Percentiles rank a stretch among this genome's conserved stretches.
Evolutionary conservation across 2,888 invertebrate genomes (phyloP).

Genomic region (Leucania comma): DNA sequence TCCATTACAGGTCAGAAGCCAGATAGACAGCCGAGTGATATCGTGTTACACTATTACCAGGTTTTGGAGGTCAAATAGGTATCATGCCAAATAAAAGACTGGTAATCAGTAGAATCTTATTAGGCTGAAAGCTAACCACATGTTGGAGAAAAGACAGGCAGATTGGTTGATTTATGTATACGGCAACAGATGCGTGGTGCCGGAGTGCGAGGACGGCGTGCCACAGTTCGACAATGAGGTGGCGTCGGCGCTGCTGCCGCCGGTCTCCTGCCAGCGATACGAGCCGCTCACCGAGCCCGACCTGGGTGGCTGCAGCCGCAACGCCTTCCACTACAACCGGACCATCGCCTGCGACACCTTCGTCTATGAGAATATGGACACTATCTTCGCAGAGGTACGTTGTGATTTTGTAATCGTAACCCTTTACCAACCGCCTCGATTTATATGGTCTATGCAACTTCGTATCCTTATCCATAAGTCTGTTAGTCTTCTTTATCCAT

Average conservation of each 20-base stretch:
- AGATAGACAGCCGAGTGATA: not conserved
- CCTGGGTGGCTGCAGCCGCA: conserved; percentile 68
- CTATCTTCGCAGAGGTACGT: conserved; percentile 83
- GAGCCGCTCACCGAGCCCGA: conserved; percentile 62
- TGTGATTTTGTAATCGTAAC: not conserved
- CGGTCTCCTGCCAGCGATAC: conserved; percentile 70
- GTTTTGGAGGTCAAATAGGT: not conserved
- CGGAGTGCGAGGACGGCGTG: conserved; percentile 87
- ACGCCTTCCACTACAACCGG: conserved; percentile 71
- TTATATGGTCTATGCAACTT: too few relatives aligned
- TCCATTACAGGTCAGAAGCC: not conserved
- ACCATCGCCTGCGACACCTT: conserved; percentile 76
- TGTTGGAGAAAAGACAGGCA: not conserved
- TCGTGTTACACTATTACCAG: too few relatives aligned
- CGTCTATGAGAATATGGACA: conserved; percentile 77
- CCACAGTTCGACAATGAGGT: conserved; percentile 67
- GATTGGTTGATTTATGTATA: not conserved
- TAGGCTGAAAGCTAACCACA: not conserved
- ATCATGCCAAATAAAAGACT: not conserved
- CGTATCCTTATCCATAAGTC: too few relatives aligned
- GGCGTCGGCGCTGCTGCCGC: conserved; percentile 71
- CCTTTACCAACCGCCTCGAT: too few relatives aligned
- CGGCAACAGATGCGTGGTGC: conserved; percentile 87
- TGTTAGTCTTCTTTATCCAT: too few relatives aligned
- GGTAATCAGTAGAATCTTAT: not conserved